These are phyloP conservation scores for Amiota mariae DNA, from an alignment of 2,888 invertebrate species.

Conservation along the genomic window DNA sequence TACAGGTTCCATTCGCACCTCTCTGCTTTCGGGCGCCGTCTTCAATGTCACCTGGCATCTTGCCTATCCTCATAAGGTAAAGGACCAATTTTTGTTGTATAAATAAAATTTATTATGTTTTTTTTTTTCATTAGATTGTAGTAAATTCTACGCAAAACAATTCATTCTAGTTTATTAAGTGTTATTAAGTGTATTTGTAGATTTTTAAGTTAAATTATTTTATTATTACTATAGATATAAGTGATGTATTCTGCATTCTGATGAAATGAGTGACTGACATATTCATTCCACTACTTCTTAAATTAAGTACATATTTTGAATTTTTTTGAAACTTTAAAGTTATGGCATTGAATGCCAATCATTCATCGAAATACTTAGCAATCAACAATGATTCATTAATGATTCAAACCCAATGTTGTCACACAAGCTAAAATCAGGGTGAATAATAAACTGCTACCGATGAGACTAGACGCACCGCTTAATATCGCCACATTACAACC, in stretches of 20 bases:
- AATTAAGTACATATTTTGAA: background rate
- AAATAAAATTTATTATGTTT: background rate
- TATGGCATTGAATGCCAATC: background rate
- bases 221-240: background rate
- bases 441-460: constrained; percentile 48
- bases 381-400: background rate
- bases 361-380: too few relatives aligned
- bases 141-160: constrained; percentile 9
- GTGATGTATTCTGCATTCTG: background rate
- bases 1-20: constrained; percentile 86
- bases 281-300: background rate
- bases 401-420: constrained; percentile 37
- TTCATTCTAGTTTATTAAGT: background rate
- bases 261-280: background rate
- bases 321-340: background rate
- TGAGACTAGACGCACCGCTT: constrained; percentile 46
- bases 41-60: constrained; percentile 95
- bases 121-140: background rate
- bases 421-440: constrained; percentile 51
- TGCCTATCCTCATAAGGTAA: constrained; percentile 92
- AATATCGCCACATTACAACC: constrained; percentile 62
- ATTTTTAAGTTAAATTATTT: background rate
- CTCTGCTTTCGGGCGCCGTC: constrained; percentile 85
- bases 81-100: constrained; percentile 59
- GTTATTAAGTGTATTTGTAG: too few relatives aligned